Conservation (phyloP, 1,140 invertebrate genomes). For the Zaprionus gabonicus region DNA sequence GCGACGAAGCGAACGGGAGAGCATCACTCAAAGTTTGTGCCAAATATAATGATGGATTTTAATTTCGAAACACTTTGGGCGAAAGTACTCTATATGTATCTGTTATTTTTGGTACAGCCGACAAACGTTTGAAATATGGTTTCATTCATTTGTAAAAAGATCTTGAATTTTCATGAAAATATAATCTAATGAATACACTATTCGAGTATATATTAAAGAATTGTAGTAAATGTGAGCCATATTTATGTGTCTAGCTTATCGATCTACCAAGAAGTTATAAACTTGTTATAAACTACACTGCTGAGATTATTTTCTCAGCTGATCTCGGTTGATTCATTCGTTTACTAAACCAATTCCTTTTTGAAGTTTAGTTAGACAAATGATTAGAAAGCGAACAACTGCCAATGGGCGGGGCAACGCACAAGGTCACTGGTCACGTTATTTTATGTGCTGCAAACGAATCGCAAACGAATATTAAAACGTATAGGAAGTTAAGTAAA, state of each 20-base stretch:
- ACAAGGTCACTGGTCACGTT: constrained; percentile 4
- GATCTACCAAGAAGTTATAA: constrained; percentile 1
- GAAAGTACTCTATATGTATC: not conserved
- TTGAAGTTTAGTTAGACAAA: constrained; percentile 25
- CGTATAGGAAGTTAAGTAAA: constrained; percentile 16
- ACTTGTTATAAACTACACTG: constrained; percentile 5
- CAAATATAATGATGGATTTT: constrained; percentile 47
- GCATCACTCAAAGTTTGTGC: constrained; percentile 68
- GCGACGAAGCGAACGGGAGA: constrained; percentile 20
- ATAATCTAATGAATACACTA: not conserved
- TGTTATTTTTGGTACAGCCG: not conserved
- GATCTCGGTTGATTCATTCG: constrained; percentile 16
- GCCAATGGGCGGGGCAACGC: not conserved
- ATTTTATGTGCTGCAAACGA: not conserved
- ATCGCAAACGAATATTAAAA: not conserved
- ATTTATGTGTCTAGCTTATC: constrained; percentile 14
- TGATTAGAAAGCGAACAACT: constrained; percentile 10
- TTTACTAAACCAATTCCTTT: not conserved
- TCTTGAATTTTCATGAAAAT: constrained; percentile 24
- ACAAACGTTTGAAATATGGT: constrained; percentile 24
- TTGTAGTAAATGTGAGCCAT: constrained; percentile 16
- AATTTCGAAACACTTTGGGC: constrained; percentile 24
- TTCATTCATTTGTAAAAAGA: constrained; percentile 49
- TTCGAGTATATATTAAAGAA: not conserved
- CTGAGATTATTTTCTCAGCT: not conserved